Evolutionary conservation across 1,140 invertebrate species (phyloP), one percentile per base, ranked within the genome.

Genomic region (Drosophila malerkotliana): DNA sequence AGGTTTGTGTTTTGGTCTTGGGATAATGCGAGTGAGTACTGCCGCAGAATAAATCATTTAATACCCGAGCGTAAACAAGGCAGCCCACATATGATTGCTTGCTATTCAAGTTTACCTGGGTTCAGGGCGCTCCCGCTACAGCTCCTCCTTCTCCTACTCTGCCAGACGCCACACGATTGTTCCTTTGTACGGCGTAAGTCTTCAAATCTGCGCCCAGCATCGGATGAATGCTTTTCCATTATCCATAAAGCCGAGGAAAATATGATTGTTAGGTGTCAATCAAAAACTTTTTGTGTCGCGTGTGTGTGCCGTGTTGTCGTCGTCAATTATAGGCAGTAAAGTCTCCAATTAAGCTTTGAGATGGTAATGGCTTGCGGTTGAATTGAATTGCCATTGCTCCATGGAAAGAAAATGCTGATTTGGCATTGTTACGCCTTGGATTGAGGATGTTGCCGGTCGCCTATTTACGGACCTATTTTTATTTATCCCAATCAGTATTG

Each of bases 231-330:
- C 61, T 79, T 76, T 77, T 72, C 57, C 66, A 80, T 80, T 73
- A 63, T 72, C 63, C 55, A 59, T 55, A 73, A 51, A 41, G 49
- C 41, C 32, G 56, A 39, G 49, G 39, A 77, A 71, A 62, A 77
- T 80, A 76, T 72, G 60, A 76, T 75, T 80, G 81, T 87, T 74
- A 74, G 73, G 81, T 84, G 81, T 84, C 81, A 84, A 84, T 84
- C 82, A 84, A 77, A 77, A 72, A 56, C 39, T 63, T 39, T 67
- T 41, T 49, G 63, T 76, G 73, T 67, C 82, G 59, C 73, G 72
- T 72, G 68, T 77, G 63, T 67, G 48, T 26, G 64, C 60, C 49
- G n/a, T 55, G 62, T 74, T 79, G 76, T 69, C 74, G 58, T 66
- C 71, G 77, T 81, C 82, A 81, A 87, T 84, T 84, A 81, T 47